These are phyloP conservation scores for Meteorus colon DNA, from an alignment of 2,888 invertebrate species.

Conservation along the genomic window DNA sequence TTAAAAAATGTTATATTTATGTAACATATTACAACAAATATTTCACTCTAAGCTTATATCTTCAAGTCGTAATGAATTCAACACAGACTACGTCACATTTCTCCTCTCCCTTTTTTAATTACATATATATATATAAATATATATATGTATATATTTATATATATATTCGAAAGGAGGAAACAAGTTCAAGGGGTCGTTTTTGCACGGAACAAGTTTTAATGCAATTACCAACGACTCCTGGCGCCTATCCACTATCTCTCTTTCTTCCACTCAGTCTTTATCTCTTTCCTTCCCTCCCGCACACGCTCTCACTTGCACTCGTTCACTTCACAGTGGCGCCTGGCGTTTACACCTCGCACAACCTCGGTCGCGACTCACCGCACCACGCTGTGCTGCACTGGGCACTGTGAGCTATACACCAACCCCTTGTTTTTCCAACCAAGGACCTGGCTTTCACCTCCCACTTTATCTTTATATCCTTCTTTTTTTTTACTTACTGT, in stretches of 20 bases:
- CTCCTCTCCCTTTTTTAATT: conserved; percentile 24
- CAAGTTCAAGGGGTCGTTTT: conserved; percentile 51
- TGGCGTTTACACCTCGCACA: conserved; percentile 41
- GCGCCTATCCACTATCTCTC: conserved; percentile 56
- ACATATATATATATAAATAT: neutral
- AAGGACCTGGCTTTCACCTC: conserved; percentile 62
- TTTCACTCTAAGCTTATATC: neutral
- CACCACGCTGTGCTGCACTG: conserved; percentile 14
- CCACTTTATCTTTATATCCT: conserved; percentile 63
- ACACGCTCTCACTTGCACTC: conserved; percentile 37
- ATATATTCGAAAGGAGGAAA: conserved; percentile 37
- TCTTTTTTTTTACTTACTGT: conserved; percentile 41
- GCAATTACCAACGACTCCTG: conserved; percentile 70
- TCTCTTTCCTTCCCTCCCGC: conserved; percentile 33
- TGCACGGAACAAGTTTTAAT: conserved; percentile 69
- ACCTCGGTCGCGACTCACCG: conserved; percentile 39
- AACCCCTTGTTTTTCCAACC: conserved; percentile 48
- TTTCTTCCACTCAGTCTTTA: conserved; percentile 49
- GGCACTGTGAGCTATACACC: conserved; percentile 15
- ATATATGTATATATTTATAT: neutral
- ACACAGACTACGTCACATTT: conserved; percentile 10
- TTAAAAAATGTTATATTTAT: conserved; percentile 4
- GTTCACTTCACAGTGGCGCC: conserved; percentile 29
- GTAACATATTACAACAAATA: conserved; percentile 14
- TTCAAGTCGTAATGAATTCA: conserved; percentile 35